Percentiles rank a stretch among this genome's conserved stretches.
phyloP scores from a whole-genome alignment of 1,140 invertebrate genomes.

The Saccostrea glomerata region DNA sequence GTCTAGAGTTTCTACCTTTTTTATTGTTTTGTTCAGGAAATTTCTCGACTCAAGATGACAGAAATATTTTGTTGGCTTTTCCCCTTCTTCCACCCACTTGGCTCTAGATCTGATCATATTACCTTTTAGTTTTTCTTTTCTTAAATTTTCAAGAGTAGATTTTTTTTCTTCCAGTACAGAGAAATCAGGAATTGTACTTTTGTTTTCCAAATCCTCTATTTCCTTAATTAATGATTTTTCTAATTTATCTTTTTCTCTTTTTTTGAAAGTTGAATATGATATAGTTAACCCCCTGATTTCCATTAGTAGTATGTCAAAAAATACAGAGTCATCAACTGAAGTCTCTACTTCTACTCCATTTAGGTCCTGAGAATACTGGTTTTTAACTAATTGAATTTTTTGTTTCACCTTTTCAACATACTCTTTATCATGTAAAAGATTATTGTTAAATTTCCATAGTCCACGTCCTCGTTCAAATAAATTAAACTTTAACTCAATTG shows the following conservation, averaged over 20 bases:
- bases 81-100: constrained; percentile 50
- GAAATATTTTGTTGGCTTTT: constrained; percentile 49
- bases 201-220: neutral
- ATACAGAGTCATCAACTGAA: neutral
- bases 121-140: constrained; percentile 44
- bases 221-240: constrained; percentile 7
- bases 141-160: constrained; percentile 8
- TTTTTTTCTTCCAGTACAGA: constrained; percentile 23
- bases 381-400: neutral
- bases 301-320: neutral
- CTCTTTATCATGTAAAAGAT: neutral
- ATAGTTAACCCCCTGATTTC: constrained; percentile 9
- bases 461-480: neutral
- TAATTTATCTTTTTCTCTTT: neutral
- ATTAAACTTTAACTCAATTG: neutral
- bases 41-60: constrained; percentile 11
- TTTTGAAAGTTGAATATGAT: neutral
- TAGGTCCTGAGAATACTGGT: neutral
- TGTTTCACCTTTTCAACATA: neutral
- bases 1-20: neutral
- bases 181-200: neutral
- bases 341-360: neutral
- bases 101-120: constrained; percentile 43
- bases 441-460: constrained; percentile 33
- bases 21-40: constrained; percentile 25